Base-by-base conservation (phyloP, 35 echinoderm and acorn worm species). In the Heliocidaris erythrogramma region DNA sequence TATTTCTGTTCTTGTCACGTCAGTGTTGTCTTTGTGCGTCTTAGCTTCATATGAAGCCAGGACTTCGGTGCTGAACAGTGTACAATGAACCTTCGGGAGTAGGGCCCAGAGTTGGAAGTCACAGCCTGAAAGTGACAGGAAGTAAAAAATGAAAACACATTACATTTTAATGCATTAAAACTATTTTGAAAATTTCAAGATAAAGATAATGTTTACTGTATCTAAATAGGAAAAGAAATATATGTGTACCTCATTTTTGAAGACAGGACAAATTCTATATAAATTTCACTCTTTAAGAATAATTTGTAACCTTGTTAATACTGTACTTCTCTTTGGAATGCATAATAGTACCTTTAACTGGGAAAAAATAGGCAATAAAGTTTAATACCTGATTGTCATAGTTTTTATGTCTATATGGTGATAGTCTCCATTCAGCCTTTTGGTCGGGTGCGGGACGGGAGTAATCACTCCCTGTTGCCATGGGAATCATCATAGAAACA, bases 41-140 rank as follows among this genome's bases (percentile, higher is more conserved):
- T 94, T 47, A 96, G 85, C 94, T 98, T 98, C 97, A 98, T 98
- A 48, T 94, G 94, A 50, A 97, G 84, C 97, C 97, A 98, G 32
- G 52, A 96, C 56, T 95, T 94, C 13, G 97, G 97, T 42, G 97
- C 94, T n/a, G 90, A 95, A 85, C 97, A 98, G 85, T 98, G 97
- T 50, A 98, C 90, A 3, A 95, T 93, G 90, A 98, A 98, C 50
- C 94, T 96, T 92, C 97, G 92, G 12, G 97, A 98, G 89, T 97
- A 98, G 13, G 97, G 97, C n/a, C 96, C 97, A 59, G 88, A 96
- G n/a, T 48, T 86, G 2, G 95, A 94, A 85, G 91, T 94, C 27
- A 97, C 78, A 91, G 94, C 95, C 97, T 97, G 92, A 14, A 35
- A 84, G 90, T 93, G 27, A 9, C 35, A 42, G 35, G 35, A 42